Base-by-base conservation (phyloP, 2,888 invertebrate species). In the Philereme vetulata region DNA sequence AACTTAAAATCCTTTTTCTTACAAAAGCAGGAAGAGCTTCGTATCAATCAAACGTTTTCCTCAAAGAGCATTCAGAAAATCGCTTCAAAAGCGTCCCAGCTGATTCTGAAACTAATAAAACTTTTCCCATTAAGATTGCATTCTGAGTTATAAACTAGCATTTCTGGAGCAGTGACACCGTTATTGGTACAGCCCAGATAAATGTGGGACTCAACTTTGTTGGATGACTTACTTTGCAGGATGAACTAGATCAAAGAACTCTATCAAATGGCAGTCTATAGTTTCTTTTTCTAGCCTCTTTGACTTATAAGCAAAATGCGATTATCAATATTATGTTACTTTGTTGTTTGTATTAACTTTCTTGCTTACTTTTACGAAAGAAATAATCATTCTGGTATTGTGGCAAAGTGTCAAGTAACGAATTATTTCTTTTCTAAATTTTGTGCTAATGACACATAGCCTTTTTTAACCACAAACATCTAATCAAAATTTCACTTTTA, bases 111-210 rank as follows among this genome's bases (percentile, higher is more conserved):
- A 62, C 51, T 49, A 62, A 64, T 65, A 66, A 64, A 70, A 70
- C 63, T 70, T 70, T 65, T 62, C 60, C 68, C 57, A 70, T 68
- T 70, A 66, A 68, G 66, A 68, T 70, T 66, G 64, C 65, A 65
- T 52, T 58, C 50, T 54, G 62, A 54, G 59, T 62, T 52, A 50
- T 21, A 21, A 21, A 21, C 62, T 51, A 55, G 5, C 54, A 53
- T 58, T 64, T 62, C 50, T 58, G 59, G 53, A 58, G 55, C 54
- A 51, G 40, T 60, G 51, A 61, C 52, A 61, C 40, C 21, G 46
- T 63, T 64, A 64, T 60, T 60, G 63, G 44, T 49, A 45, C 47
- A 61, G 61, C 38, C 50, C 45, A 55, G 62, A 58, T 62, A 56
- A 59, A 62, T 62, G 55, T 51, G 55, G 40, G 11, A 45, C 47